phyloP scores from a whole-genome alignment of 1,140 invertebrate genomes.

The Drosophila simulans region DNA sequence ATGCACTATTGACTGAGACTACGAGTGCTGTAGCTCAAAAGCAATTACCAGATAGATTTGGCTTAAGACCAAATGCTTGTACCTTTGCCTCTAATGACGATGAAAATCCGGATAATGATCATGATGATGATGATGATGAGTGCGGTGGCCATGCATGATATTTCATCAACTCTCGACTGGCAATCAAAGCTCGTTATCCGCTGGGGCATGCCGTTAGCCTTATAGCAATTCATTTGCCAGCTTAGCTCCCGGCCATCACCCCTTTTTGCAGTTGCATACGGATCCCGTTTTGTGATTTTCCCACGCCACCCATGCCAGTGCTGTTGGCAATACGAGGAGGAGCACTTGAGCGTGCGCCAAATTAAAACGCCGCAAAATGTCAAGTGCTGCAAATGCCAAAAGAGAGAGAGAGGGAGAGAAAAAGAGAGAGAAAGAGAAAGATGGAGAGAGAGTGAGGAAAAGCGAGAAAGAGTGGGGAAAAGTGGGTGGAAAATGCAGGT shows the following conservation, averaged over 20 bases:
- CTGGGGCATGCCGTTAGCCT: conserved; percentile 44
- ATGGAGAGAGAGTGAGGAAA: not conserved
- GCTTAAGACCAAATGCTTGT: conserved; percentile 27
- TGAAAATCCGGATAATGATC: not conserved
- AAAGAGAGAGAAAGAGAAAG: too few relatives aligned
- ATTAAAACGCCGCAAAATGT: conserved; percentile 81
- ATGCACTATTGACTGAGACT: conserved; percentile 1
- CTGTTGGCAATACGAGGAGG: conserved; percentile 50
- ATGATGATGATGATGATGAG: conserved; percentile 4
- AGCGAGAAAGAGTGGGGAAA: not conserved
- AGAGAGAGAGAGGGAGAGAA: conserved; percentile 9
- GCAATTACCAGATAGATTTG: conserved; percentile 17
- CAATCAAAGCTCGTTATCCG: conserved; percentile 47
- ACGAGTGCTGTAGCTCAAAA: conserved; percentile 11
- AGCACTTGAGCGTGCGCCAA: conserved; percentile 74
- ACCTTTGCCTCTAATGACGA: not conserved
- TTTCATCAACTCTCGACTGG: conserved; percentile 42
- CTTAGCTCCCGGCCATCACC: conserved; percentile 21
- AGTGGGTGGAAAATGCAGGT: too few relatives aligned
- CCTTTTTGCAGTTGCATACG: not conserved
- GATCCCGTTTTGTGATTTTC: not conserved
- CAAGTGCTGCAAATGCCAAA: conserved; percentile 62
- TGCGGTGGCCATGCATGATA: conserved; percentile 12
- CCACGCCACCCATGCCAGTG: conserved; percentile 8
- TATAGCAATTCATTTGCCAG: conserved; percentile 48